Percentiles rank a stretch among this genome's conserved stretches.
These are phyloP conservation scores for Cyclura pinguis DNA, from an alignment of 2,797 vertebrate species.

Conservation along the genomic window DNA sequence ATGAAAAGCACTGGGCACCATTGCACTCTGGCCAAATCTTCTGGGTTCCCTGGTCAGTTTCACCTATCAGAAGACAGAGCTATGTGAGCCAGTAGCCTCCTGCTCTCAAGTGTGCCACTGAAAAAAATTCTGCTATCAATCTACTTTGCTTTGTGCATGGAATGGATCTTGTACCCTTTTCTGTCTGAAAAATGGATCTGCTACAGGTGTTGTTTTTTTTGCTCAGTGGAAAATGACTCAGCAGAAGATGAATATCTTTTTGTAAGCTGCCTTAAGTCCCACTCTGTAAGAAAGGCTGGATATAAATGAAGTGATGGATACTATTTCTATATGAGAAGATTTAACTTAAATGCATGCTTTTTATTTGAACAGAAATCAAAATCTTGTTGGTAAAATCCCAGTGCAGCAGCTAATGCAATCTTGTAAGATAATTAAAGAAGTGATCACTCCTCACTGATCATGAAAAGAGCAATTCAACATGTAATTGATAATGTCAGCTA, in stretches of 20 bases:
- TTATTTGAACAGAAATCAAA: slow-evolving; percentile 43
- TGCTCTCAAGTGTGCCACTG: not conserved
- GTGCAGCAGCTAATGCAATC: not conserved
- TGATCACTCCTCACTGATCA: not conserved
- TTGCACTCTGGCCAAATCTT: too few relatives aligned
- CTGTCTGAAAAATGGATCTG: not conserved
- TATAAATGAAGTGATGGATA: too few relatives aligned
- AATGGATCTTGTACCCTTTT: not conserved
- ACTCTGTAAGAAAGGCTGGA: too few relatives aligned
- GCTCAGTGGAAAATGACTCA: not conserved
- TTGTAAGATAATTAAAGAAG: slow-evolving; percentile 11
- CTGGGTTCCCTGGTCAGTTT: not conserved
- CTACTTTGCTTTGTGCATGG: not conserved
- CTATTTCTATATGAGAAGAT: too few relatives aligned
- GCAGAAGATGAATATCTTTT: too few relatives aligned
- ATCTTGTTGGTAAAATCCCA: not conserved
- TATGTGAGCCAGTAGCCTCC: not conserved
- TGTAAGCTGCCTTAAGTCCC: too few relatives aligned
- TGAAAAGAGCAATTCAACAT: not conserved
- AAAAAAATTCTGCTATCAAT: not conserved
- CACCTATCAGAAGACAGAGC: not conserved
- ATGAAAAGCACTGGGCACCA: too few relatives aligned
- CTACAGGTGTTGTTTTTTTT: not conserved
- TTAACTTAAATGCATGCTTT: slow-evolving; percentile 7
- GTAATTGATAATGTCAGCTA: not conserved